Evolutionary conservation across 1,140 invertebrate species (phyloP).

Genomic region (Aphis gossypii): DNA sequence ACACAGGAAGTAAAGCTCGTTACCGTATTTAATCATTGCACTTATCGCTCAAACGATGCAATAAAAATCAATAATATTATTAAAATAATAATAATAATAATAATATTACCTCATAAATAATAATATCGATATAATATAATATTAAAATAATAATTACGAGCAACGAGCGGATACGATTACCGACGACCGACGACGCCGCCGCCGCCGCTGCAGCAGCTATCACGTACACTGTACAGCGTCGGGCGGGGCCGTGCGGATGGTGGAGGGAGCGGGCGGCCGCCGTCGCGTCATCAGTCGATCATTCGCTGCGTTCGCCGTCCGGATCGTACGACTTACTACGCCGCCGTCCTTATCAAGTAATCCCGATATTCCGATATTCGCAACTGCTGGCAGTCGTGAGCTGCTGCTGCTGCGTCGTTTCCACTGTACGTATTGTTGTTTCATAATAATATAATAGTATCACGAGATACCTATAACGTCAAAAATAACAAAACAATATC

Average conservation of each 20-base stretch:
- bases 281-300: constrained; percentile 9
- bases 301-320: background rate
- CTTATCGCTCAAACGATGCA: background rate
- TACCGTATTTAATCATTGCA: background rate
- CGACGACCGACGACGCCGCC: background rate
- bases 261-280: too few species aligned
- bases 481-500: background rate
- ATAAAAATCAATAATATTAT: background rate
- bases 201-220: background rate
- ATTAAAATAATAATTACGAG: background rate
- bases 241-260: too few species aligned
- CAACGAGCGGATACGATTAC: background rate
- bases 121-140: background rate
- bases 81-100: too few species aligned
- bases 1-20: background rate
- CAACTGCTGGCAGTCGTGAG: background rate
- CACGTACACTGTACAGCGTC: background rate
- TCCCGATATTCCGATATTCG: background rate
- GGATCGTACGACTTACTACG: background rate
- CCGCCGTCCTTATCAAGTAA: constrained; percentile 1
- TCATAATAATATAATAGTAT: background rate
- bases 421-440: background rate
- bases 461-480: background rate
- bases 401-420: background rate
- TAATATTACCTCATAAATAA: background rate